Percentiles rank a stretch among this genome's conserved stretches.
These are phyloP conservation scores for Stichopus chloronotus DNA, from an alignment of 35 echinoderm and acorn worm genomes.

Conservation along the genomic window DNA sequence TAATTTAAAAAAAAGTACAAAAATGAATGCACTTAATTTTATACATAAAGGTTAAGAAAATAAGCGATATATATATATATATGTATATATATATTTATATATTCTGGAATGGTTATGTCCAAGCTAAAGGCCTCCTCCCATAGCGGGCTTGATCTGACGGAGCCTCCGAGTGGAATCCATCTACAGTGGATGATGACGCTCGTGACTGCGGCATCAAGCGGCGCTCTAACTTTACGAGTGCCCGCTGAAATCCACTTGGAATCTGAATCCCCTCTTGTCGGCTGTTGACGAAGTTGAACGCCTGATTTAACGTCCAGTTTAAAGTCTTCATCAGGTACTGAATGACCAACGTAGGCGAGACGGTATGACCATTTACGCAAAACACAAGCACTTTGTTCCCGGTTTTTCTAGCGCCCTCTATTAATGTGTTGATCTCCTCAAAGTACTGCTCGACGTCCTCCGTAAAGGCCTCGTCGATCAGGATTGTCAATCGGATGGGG, in stretches of 20 bases:
- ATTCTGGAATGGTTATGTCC: background rate
- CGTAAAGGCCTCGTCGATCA: constrained; percentile 58
- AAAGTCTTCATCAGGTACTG: constrained; percentile 87
- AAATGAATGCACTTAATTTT: background rate
- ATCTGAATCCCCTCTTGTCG: constrained; percentile 55
- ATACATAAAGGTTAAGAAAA: background rate
- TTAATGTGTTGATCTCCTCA: constrained; percentile 86
- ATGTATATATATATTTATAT: background rate
- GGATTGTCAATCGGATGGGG: constrained; percentile 73
- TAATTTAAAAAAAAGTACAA: background rate
- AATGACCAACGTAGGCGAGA: constrained; percentile 72
- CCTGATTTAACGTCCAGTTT: constrained; percentile 75
- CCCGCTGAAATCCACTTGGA: constrained; percentile 72
- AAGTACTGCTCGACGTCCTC: constrained; percentile 88
- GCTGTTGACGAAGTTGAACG: constrained; percentile 69
- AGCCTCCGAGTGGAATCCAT: background rate
- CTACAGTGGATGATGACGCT: background rate
- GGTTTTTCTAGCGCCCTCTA: constrained; percentile 81
- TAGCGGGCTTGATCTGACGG: constrained; percentile 28
- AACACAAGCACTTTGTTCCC: constrained; percentile 75
- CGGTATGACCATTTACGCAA: constrained; percentile 66
- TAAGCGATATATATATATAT: background rate
- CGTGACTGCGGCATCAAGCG: constrained; percentile 58
- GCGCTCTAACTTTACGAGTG: constrained; percentile 71
- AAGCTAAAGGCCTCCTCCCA: constrained; percentile 40